phyloP scores from a whole-genome alignment of 2,888 invertebrate genomes.

The Megalurothrips usitatus region DNA sequence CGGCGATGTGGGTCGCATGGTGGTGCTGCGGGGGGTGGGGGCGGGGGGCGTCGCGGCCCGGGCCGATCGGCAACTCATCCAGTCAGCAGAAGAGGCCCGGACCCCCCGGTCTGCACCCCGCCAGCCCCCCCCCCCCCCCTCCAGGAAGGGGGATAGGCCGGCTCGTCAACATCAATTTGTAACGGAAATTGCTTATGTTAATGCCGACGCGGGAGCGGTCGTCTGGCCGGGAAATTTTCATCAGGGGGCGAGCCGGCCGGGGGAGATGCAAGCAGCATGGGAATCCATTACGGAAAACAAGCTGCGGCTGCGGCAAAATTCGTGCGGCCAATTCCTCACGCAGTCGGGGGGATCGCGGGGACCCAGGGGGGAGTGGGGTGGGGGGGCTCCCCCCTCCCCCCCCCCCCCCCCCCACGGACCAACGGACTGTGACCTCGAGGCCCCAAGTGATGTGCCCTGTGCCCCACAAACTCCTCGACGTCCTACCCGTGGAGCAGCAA shows the following conservation, averaged over 20 bases:
- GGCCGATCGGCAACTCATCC: too few relatives aligned
- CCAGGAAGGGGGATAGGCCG: background rate
- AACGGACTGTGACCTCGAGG: too few relatives aligned
- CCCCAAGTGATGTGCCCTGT: too few relatives aligned
- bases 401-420: too few relatives aligned
- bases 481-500: too few relatives aligned
- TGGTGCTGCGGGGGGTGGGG: background rate
- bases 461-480: too few relatives aligned
- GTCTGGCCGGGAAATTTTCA: conserved; percentile 11
- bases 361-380: too few relatives aligned
- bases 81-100: background rate
- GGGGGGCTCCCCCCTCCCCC: too few relatives aligned
- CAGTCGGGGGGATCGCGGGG: too few relatives aligned
- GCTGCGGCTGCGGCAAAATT: background rate
- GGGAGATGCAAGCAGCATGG: background rate
- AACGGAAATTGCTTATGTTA: conserved; percentile 21
- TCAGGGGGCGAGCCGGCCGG: background rate
- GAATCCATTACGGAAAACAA: background rate
- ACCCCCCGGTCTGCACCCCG: too few relatives aligned
- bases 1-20: background rate
- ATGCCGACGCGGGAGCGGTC: background rate
- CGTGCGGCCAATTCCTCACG: background rate
- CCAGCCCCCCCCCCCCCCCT: too few relatives aligned
- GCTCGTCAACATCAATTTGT: conserved; percentile 9
- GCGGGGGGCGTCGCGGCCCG: background rate